These are phyloP conservation scores for Acanthurus tractus DNA, from an alignment of 2,797 vertebrate genomes.

Conservation along the genomic window DNA sequence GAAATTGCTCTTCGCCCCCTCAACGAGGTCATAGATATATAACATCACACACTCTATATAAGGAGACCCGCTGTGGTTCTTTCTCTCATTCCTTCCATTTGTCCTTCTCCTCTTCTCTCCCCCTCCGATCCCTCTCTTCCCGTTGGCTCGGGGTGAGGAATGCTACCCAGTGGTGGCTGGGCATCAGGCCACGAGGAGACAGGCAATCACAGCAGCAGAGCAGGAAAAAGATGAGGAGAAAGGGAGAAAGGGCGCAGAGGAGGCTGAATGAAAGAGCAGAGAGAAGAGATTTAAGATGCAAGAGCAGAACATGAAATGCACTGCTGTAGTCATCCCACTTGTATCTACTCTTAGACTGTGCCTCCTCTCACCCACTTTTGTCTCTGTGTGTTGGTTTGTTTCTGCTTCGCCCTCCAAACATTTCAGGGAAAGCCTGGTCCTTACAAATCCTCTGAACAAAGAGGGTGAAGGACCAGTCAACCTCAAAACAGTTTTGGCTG, in stretches of 20 bases:
- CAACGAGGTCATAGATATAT: conserved; percentile 50
- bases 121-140: conserved; percentile 63
- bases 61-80: conserved; percentile 60
- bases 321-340: neutral
- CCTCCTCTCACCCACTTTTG: neutral
- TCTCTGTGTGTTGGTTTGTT: neutral
- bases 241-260: conserved; percentile 22
- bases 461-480: neutral
- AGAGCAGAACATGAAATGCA: neutral
- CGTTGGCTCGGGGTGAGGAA: conserved; percentile 78
- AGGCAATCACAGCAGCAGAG: conserved; percentile 69
- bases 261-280: conserved; percentile 16
- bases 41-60: conserved; percentile 63
- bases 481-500: neutral
- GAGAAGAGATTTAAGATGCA: conserved; percentile 12
- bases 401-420: neutral
- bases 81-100: conserved; percentile 70
- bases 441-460: neutral
- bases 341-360: neutral
- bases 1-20: conserved; percentile 30
- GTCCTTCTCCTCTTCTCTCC: conserved; percentile 35
- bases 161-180: conserved; percentile 83
- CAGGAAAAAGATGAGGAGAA: conserved; percentile 53
- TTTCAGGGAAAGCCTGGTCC: neutral
- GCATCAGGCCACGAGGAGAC: conserved; percentile 79